Evolutionary conservation across 1,140 invertebrate genomes (phyloP).

Genomic region (Drosophila lini): DNA sequence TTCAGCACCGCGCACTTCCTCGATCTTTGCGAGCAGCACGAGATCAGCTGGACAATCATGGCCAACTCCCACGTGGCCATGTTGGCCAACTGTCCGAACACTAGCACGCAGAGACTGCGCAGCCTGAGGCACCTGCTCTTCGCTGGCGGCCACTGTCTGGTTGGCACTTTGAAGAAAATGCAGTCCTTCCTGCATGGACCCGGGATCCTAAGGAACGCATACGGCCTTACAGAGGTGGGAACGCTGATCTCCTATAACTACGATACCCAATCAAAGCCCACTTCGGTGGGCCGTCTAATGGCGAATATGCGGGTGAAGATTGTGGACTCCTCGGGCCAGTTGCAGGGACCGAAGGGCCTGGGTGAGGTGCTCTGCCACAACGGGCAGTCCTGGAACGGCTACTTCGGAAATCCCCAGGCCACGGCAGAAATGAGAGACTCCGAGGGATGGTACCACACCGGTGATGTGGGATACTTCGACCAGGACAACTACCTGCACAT

Average conservation of each 20-base stretch:
- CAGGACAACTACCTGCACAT: slow-evolving; percentile 86
- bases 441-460: slow-evolving; percentile 88
- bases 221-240: slow-evolving; percentile 65
- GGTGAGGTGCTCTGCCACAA: slow-evolving; percentile 73
- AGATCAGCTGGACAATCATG: slow-evolving; percentile 60
- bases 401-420: slow-evolving; percentile 67
- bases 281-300: slow-evolving; percentile 66
- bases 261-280: slow-evolving; percentile 50
- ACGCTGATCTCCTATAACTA: slow-evolving; percentile 49
- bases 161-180: slow-evolving; percentile 71
- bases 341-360: slow-evolving; percentile 55
- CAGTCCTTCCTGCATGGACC: slow-evolving; percentile 58
- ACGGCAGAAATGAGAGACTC: slow-evolving; percentile 72
- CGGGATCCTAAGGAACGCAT: slow-evolving; percentile 63
- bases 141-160: slow-evolving; percentile 66
- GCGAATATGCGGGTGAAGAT: slow-evolving; percentile 77
- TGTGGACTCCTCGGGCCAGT: slow-evolving; percentile 47
- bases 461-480: slow-evolving; percentile 88
- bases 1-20: slow-evolving; percentile 67
- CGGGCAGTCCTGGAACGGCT: slow-evolving; percentile 71
- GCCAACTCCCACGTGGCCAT: slow-evolving; percentile 75
- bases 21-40: slow-evolving; percentile 66
- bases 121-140: slow-evolving; percentile 70
- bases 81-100: slow-evolving; percentile 54
- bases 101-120: slow-evolving; percentile 35